Evolutionary conservation across 2,888 invertebrate species (phyloP), one percentile per base, ranked within the genome.

Genomic region (Lithophane socia): DNA sequence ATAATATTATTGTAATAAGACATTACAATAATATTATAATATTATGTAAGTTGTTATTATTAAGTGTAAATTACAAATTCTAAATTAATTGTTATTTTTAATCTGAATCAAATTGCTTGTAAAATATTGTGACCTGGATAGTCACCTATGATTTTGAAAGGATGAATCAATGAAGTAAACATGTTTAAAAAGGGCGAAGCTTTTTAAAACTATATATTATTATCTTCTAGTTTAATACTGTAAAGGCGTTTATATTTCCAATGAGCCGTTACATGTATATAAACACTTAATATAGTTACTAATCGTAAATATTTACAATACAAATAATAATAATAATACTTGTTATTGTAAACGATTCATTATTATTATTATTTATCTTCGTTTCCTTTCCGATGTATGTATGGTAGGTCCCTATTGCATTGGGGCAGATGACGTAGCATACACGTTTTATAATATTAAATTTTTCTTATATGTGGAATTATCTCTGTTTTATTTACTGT

Each of bases 361-460:
- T 80, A 83, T 78, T 73, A 84, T 73, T 77, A 73, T 86, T 86
- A 88, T 87, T 88, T 58, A 84, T 88, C 76, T 85, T 87, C 86
- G 86, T 91, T 91, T 89, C 86, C 86, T 82, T 85, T 86, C 88
- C 87, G 85, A 87, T 89, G 87, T 88, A 89, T 86, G 87, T 91
- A 88, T 88, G 63, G 90, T 90, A 89, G 88, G 76, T 47, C 83
- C 83, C 81, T 86, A 85, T 75, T 71, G 76, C 81, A 79, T 70
- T 70, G 85, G 88, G 90, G 86, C 88, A 87, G 87, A 56, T 91
- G 92, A 91, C 88, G 91, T 95, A 93, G 94, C 92, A 92, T 95
- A 90, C 89, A 94, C 94, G 94, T 95, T 96, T 96, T 95, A 92
- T 96, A 96, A 93, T 94, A 96, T 95, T 96, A 96, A 93, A 95